Evolutionary conservation across 1,140 invertebrate species (phyloP), one percentile per base, ranked within the genome.

Genomic region (Trichonephila clavipes): DNA sequence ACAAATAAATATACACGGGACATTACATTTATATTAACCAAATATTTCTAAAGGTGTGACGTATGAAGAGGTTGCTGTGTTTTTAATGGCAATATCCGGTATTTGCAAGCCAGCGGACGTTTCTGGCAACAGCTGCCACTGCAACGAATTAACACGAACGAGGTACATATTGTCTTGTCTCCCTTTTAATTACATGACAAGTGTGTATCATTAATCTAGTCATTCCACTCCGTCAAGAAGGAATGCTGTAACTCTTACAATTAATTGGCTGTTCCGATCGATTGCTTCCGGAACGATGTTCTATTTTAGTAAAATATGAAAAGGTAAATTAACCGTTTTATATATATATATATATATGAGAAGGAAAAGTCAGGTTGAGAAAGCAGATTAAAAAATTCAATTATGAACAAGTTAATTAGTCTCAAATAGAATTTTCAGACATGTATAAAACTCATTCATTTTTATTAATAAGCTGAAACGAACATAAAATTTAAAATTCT

Each of bases 91-190:
- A 69, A 24, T n/a, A 24, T n/a, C n/a, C 66, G 24, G 66, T 24
- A 69, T 69, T 69, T 24, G 10, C 66, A 69, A 28, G 66, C n/a
- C n/a, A 59, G 58, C 83, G 51, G 24, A 64, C 62, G 86, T 18
- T 28, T 88, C 86, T 64, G 59, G n/a, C 86, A 64, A 28, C 62
- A 86, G 40, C 61, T 66, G 62, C 64, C 18, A 24, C 19, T 77
- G 10, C 12, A 77, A 77, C 72, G 72, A 77, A 77, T 77, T 77
- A 77, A 12, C 18, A 77, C 66, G 28, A 77, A 40, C 34, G 72
- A 77, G 28, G 34, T 34, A 34, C 72, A 77, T 77, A 77, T 77
- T 77, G 72, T 77, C 72, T 77, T 34, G 72, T 77, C 72, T 77
- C 34, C 28, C 72, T 34, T 72, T 34, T 77, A 77, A 77, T 77